These are phyloP conservation scores for Epistrophella euchroma DNA, from an alignment of 2,888 invertebrate species.

Conservation along the genomic window DNA sequence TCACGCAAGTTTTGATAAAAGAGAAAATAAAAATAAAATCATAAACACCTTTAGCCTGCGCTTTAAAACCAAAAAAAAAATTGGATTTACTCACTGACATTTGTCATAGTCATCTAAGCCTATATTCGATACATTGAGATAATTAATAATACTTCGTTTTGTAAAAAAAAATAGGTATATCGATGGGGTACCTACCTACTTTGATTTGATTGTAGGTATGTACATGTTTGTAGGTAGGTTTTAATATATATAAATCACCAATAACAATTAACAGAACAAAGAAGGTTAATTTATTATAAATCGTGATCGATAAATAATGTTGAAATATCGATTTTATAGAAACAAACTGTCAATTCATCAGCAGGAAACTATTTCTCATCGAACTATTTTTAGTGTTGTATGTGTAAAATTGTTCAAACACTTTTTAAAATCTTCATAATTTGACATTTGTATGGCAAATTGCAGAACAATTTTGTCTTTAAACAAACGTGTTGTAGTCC, in stretches of 20 bases:
- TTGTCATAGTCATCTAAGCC: slow-evolving; percentile 2
- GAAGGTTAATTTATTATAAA: background rate
- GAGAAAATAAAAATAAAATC: background rate
- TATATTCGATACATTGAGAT: background rate
- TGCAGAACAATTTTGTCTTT: too few relatives aligned
- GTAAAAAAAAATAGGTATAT: background rate
- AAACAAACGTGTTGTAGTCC: too few relatives aligned
- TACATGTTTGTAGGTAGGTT: too few relatives aligned
- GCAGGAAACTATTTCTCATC: too few relatives aligned
- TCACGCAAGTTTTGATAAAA: background rate
- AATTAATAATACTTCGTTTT: background rate
- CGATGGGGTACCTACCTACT: background rate
- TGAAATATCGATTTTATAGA: background rate
- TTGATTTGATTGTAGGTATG: background rate
- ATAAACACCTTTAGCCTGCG: too few relatives aligned
- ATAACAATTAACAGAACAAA: slow-evolving; percentile 3
- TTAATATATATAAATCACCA: too few relatives aligned
- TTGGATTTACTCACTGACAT: slow-evolving; percentile 1
- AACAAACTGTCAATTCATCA: background rate
- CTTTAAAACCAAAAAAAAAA: background rate
- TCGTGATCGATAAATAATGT: slow-evolving; percentile 1
- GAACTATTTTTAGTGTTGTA: too few relatives aligned
- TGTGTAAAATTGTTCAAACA: too few relatives aligned
- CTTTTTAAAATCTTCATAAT: too few relatives aligned
- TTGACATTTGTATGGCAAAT: too few relatives aligned